Conservation (phyloP, 1,140 invertebrate genomes). For the Dendrolimus punctatus region DNA sequence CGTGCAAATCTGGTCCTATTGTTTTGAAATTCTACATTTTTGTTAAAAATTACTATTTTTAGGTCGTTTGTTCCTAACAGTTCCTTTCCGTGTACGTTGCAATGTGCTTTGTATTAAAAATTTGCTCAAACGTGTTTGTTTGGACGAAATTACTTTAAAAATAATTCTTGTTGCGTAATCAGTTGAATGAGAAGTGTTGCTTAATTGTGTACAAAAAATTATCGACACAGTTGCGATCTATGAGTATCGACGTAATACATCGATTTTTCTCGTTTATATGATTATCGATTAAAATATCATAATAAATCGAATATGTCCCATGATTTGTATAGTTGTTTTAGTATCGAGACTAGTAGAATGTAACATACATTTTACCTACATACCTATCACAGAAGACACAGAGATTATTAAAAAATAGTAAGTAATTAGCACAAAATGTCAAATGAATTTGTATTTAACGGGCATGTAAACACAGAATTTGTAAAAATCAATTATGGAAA, state of each 20-base stretch:
- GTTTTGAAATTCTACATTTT: conserved; percentile 43
- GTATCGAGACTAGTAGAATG: no score
- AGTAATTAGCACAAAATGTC: conserved; percentile 4
- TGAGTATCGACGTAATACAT: background rate
- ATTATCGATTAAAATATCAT: no score
- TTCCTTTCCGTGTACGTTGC: conserved; percentile 40
- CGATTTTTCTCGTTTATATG: no score
- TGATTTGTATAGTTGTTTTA: no score
- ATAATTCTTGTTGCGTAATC: conserved; percentile 11
- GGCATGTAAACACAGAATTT: background rate
- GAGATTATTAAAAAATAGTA: conserved; percentile 4
- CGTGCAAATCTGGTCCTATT: conserved; percentile 12
- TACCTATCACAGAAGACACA: conserved; percentile 40
- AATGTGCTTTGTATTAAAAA: conserved; percentile 49
- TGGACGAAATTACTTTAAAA: conserved; percentile 19
- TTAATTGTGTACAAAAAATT: background rate
- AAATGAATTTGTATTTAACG: conserved; percentile 1
- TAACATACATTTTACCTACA: conserved; percentile 28
- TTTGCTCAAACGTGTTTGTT: conserved; percentile 59
- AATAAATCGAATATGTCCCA: no score
- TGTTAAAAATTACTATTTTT: conserved; percentile 35
- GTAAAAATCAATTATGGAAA: background rate
- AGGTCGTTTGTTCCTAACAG: conserved; percentile 56
- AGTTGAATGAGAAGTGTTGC: conserved; percentile 2
- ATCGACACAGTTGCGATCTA: background rate